These are phyloP conservation scores for Atethmia centrago DNA, from an alignment of 2,888 invertebrate species.

Conservation along the genomic window DNA sequence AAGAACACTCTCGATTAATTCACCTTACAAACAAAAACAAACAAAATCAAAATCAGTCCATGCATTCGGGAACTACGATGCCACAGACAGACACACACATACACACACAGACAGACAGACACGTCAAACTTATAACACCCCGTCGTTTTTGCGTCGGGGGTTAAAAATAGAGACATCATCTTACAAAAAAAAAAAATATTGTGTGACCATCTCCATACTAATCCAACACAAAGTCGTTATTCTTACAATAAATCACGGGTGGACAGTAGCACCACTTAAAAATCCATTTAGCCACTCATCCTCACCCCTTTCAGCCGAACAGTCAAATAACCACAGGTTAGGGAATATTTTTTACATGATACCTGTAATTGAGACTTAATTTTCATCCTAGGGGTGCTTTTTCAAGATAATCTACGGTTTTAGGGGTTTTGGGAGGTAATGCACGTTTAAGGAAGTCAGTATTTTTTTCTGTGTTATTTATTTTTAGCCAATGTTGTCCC, in stretches of 20 bases:
- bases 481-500: not conserved
- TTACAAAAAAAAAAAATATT: not conserved
- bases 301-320: constrained; percentile 53
- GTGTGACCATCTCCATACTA: constrained; percentile 67
- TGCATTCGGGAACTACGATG: no score
- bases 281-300: constrained; percentile 79
- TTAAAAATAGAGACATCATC: not conserved
- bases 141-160: no score
- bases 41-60: no score
- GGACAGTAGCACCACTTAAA: constrained; percentile 81
- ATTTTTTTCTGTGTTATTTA: not conserved
- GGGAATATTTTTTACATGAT: constrained; percentile 71
- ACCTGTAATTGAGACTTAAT: constrained; percentile 65
- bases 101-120: no score
- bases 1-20: no score
- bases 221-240: constrained; percentile 56
- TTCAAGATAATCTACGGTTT: constrained; percentile 54
- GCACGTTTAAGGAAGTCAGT: constrained; percentile 4
- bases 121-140: no score
- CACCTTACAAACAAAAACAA: no score
- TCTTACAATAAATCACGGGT: constrained; percentile 85
- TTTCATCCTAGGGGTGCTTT: constrained; percentile 56
- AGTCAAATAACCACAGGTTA: constrained; percentile 71
- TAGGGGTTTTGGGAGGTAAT: constrained; percentile 20
- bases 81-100: no score